phyloP scores from a whole-genome alignment of 2,113 vertebrate species.

The Proterorhinus semilunaris region DNA sequence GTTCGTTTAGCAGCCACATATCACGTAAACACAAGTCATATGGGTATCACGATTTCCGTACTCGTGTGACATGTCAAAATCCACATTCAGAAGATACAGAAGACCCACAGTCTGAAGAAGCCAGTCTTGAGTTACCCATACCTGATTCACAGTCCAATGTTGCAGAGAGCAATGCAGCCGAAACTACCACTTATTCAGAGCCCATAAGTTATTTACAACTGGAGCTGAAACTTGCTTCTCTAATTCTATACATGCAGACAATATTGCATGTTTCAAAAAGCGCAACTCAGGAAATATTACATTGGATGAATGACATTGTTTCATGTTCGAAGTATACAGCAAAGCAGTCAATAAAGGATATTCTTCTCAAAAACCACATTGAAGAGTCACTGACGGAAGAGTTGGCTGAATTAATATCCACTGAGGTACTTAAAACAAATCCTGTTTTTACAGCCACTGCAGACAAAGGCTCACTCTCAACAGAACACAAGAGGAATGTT shows the following conservation, averaged over 20 bases:
- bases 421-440: not conserved
- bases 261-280: constrained; percentile 1
- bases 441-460: not conserved
- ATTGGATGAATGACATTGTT: not conserved
- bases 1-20: not conserved
- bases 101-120: not conserved
- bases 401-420: not conserved
- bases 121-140: not conserved
- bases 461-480: not conserved
- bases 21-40: not conserved
- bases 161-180: not conserved
- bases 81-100: not conserved
- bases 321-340: not conserved
- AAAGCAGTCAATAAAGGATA: not conserved
- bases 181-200: not conserved
- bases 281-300: not conserved
- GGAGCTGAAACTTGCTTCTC: not conserved
- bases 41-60: not conserved
- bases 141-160: not conserved
- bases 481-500: not conserved
- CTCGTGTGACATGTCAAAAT: not conserved
- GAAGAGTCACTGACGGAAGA: not conserved
- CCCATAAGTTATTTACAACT: not conserved
- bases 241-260: not conserved
- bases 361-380: not conserved